Evolutionary conservation across 2,113 vertebrate species (phyloP).

Genomic region (Kryptolebias marmoratus): DNA sequence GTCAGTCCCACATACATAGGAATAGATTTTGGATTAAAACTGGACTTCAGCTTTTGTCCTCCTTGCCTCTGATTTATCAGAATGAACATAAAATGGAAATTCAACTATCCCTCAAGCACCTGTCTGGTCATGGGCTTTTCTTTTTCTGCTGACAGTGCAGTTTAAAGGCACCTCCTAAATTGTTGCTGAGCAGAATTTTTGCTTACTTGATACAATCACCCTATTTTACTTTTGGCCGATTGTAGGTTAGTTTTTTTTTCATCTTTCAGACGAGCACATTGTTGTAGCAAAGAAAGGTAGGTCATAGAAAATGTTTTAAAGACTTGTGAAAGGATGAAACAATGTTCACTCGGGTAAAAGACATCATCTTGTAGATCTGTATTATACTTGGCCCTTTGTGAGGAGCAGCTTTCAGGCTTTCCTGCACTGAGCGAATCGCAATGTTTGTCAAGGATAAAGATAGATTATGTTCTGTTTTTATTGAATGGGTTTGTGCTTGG

Average conservation of each 20-base stretch:
- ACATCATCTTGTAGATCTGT: not conserved
- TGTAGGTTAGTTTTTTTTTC: not conserved
- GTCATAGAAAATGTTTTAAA: not conserved
- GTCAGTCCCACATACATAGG: not conserved
- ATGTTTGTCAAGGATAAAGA: not conserved
- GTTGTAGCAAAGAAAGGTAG: not conserved
- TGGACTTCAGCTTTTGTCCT: too few species aligned
- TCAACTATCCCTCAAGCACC: not conserved
- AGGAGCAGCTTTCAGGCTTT: conserved; percentile 5
- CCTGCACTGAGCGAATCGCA: not conserved
- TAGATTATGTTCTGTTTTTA: not conserved
- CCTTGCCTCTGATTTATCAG: not conserved
- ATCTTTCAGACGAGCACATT: conserved; percentile 23
- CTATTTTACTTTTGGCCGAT: not conserved
- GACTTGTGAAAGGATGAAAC: not conserved
- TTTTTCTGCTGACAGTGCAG: not conserved
- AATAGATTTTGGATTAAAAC: not conserved
- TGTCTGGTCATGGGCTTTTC: not conserved
- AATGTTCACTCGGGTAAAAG: not conserved
- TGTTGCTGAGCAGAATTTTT: not conserved
- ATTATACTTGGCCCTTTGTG: not conserved
- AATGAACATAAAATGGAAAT: not conserved
- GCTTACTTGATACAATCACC: conserved; percentile 1
- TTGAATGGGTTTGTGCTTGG: not conserved
- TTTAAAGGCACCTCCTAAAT: not conserved